Conservation (phyloP, 2,113 vertebrate genomes). For the Rattus rattus region DNA sequence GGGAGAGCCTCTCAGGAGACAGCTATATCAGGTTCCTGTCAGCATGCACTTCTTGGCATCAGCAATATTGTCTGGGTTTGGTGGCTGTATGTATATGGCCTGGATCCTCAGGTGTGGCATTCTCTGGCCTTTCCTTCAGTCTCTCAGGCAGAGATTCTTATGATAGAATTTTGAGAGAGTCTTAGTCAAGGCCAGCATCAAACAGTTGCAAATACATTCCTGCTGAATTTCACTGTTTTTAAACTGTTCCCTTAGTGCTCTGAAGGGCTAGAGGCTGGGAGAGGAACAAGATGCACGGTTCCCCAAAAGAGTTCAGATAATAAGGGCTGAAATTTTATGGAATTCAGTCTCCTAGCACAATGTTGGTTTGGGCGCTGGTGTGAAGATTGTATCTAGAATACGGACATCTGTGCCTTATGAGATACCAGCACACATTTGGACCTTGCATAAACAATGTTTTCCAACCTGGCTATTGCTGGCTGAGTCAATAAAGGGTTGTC, state of each 20-base stretch:
- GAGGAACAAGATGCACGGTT: neutral
- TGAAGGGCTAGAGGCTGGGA: neutral
- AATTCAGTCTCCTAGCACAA: slow-evolving; percentile 50
- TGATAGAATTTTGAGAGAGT: neutral
- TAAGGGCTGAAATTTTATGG: slow-evolving; percentile 49
- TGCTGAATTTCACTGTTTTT: slow-evolving; percentile 12
- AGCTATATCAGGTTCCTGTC: too few species aligned
- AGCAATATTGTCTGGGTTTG: too few species aligned
- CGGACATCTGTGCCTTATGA: slow-evolving; percentile 62
- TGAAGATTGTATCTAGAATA: slow-evolving; percentile 75
- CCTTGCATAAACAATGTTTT: slow-evolving; percentile 67
- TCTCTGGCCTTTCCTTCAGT: too few species aligned
- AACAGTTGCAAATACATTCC: neutral
- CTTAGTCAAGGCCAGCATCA: neutral
- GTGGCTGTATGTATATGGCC: too few species aligned
- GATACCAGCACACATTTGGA: slow-evolving; percentile 55
- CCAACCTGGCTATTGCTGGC: slow-evolving; percentile 57
- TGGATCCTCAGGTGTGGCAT: too few species aligned
- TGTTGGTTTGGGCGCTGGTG: slow-evolving; percentile 56
- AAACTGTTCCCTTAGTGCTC: slow-evolving; percentile 18
- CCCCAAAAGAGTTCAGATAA: slow-evolving; percentile 51
- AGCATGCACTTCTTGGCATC: too few species aligned
- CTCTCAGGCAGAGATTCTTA: neutral
- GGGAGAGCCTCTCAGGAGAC: too few species aligned
- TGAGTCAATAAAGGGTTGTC: slow-evolving; percentile 62